Conservation (phyloP, 2,888 invertebrate genomes). For the Syritta pipiens region DNA sequence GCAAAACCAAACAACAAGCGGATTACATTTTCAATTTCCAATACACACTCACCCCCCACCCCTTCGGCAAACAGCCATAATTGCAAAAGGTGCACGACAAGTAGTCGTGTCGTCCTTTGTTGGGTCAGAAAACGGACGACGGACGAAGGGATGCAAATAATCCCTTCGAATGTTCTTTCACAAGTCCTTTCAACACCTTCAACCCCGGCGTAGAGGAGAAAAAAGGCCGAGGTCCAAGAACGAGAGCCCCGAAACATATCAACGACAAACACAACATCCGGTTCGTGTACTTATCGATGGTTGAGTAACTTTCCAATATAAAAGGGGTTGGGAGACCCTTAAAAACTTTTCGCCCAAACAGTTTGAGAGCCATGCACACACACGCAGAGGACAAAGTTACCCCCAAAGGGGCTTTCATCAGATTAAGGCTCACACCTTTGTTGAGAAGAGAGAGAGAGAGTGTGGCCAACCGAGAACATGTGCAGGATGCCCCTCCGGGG, state of each 20-base stretch:
- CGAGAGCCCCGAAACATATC: conserved; percentile 32
- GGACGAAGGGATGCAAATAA: conserved; percentile 52
- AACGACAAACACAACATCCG: conserved; percentile 64
- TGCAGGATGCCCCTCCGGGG: conserved; percentile 31
- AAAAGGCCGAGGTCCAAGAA: conserved; percentile 30
- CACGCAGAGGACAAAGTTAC: conserved; percentile 42
- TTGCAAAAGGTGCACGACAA: conserved; percentile 37
- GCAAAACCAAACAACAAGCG: conserved; percentile 64
- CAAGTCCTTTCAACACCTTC: conserved; percentile 66
- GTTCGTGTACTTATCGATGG: conserved; percentile 68
- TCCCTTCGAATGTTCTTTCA: conserved; percentile 59
- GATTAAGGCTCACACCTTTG: conserved; percentile 64
- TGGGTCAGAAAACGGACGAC: not conserved
- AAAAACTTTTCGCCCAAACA: conserved; percentile 42
- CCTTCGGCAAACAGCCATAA: conserved; percentile 56
- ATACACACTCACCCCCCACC: conserved; percentile 46
- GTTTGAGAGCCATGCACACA: no score
- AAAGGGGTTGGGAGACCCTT: conserved; percentile 39
- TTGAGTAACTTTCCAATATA: conserved; percentile 66
- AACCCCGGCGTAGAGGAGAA: conserved; percentile 20
- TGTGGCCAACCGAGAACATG: conserved; percentile 61
- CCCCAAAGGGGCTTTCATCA: conserved; percentile 51
- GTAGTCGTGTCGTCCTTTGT: conserved; percentile 3
- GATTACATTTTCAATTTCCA: conserved; percentile 68
- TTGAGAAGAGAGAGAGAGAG: no score